These are phyloP conservation scores for Cydia amplana DNA, from an alignment of 1,140 invertebrate species.

Conservation along the genomic window DNA sequence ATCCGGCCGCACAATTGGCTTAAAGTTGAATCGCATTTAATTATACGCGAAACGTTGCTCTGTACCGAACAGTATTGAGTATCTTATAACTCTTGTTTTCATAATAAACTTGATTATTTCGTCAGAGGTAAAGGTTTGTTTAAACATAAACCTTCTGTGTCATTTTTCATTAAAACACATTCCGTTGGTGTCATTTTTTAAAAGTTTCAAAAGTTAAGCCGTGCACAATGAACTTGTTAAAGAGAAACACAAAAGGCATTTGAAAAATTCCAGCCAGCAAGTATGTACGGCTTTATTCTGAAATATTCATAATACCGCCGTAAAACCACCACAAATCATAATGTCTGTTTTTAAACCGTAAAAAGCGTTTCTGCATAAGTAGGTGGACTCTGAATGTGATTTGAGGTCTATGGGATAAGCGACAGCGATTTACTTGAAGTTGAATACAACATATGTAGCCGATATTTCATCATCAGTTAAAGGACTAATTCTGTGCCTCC, in stretches of 20 bases:
- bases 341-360: constrained; percentile 57
- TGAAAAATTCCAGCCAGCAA: constrained; percentile 15
- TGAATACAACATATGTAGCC: too few species aligned
- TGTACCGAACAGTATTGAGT: too few species aligned
- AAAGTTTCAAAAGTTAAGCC: background rate
- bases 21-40: too few species aligned
- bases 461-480: too few species aligned
- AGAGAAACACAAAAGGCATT: constrained; percentile 28
- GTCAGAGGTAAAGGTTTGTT: background rate
- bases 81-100: too few species aligned
- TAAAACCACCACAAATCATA: constrained; percentile 59
- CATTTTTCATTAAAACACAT: constrained; percentile 17
- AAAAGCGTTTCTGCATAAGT: constrained; percentile 56
- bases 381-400: constrained; percentile 38
- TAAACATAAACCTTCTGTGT: background rate
- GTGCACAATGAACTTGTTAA: constrained; percentile 28
- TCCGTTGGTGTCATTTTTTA: background rate
- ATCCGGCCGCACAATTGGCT: too few species aligned
- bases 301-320: constrained; percentile 49
- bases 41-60: too few species aligned
- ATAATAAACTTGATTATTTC: background rate
- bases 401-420: constrained; percentile 10
- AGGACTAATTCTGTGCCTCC: too few species aligned
- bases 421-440: constrained; percentile 12
- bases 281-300: constrained; percentile 36